Percentiles rank a stretch among this genome's conserved stretches.
phyloP scores from a whole-genome alignment of 2,113 vertebrate species.

The Gopherus flavomarginatus region DNA sequence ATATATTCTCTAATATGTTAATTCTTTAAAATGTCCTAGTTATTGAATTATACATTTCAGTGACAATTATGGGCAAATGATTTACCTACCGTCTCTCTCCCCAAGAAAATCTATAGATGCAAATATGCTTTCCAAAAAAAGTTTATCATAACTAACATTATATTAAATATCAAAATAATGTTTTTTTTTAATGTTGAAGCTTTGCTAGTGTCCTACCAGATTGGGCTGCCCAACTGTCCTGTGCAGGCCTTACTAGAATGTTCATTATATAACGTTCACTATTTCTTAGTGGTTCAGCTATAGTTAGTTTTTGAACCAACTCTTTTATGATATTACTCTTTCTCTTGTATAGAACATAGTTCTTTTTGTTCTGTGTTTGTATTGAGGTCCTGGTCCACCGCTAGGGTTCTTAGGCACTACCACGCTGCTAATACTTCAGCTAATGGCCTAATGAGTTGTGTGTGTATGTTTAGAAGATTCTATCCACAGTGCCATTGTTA shows the following conservation, averaged over 20 bases:
- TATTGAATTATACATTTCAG: not conserved
- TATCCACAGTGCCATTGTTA: not conserved
- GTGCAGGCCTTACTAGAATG: not conserved
- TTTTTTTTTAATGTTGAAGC: not conserved
- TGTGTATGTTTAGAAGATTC: not conserved
- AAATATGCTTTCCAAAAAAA: not conserved
- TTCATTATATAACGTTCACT: not conserved
- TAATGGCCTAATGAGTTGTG: not conserved
- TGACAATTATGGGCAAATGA: not conserved
- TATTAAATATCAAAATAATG: not conserved
- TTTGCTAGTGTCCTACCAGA: not conserved
- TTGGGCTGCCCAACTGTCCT: not conserved
- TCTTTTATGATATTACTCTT: not conserved
- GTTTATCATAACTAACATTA: not conserved
- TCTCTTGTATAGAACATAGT: not conserved
- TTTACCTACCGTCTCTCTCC: not conserved
- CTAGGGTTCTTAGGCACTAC: not conserved
- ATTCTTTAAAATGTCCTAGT: not conserved
- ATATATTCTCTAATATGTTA: not conserved
- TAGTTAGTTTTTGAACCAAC: not conserved
- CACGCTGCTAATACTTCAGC: not conserved
- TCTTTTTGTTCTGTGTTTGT: not conserved
- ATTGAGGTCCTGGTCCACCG: not conserved
- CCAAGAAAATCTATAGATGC: not conserved
- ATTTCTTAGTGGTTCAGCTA: slow-evolving; percentile 1